These are phyloP conservation scores for Grallaria varia DNA, from an alignment of 2,113 vertebrate genomes.

Conservation along the genomic window DNA sequence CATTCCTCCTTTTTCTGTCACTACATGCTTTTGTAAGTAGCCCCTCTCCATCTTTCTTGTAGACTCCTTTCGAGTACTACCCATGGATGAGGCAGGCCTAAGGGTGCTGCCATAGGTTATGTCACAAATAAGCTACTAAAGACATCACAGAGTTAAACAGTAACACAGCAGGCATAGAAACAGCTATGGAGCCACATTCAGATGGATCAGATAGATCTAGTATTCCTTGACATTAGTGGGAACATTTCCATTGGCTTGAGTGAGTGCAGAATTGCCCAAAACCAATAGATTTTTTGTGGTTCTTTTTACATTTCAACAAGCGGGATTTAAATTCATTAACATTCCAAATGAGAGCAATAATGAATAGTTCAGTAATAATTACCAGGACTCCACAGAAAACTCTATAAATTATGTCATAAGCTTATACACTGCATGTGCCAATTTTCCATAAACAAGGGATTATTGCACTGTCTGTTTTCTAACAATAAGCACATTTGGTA, in stretches of 20 bases:
- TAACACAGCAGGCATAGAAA: neutral
- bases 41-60: too few relatives aligned
- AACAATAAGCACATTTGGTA: conserved; percentile 41
- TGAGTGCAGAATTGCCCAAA: neutral
- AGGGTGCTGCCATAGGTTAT: neutral
- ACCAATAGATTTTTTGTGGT: conserved; percentile 41
- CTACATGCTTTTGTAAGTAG: too few relatives aligned
- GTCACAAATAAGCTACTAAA: neutral
- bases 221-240: neutral
- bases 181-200: neutral
- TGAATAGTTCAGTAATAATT: conserved; percentile 64
- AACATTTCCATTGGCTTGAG: conserved; percentile 20
- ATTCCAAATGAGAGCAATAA: conserved; percentile 64
- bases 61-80: neutral
- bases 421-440: conserved; percentile 14
- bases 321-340: conserved; percentile 46
- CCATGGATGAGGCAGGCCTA: neutral
- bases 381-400: conserved; percentile 48
- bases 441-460: conserved; percentile 53
- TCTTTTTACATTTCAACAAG: conserved; percentile 50
- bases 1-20: neutral
- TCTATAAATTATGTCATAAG: conserved; percentile 52
- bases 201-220: neutral
- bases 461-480: conserved; percentile 45
- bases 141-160: neutral